Evolutionary conservation across 1,140 invertebrate genomes (phyloP), one percentile per base, ranked within the genome.

Genomic region (Zeugodacus cucurbitae): DNA sequence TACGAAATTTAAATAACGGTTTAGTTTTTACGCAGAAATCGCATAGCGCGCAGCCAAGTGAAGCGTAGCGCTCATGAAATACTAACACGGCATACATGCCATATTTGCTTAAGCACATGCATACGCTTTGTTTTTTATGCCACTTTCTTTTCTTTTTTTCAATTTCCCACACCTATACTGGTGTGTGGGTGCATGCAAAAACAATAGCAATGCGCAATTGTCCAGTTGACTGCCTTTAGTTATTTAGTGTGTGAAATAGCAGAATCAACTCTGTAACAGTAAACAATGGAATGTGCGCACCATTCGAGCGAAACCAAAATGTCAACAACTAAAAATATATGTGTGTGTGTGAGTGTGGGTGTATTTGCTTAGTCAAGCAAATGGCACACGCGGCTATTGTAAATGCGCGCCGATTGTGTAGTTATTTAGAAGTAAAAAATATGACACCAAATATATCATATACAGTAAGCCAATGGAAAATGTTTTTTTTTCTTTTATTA

Each of bases 251-350:
- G 29, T 17, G 29, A 67, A 32, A 67, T 54, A 54, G 26, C 3
- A 34, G 26, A 67, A 37, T 20, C 17, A 17, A 74, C 67, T 22
- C 32, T 32, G 67, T 17, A 37, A 20, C 4, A 37, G 32, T 74
- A 74, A 74, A 74, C 67, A 74, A 41, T 37, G 34, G 67, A 74
- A 74, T 74, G 67, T 20, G 67, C 34, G 67, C n/a, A n/a, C 32
- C 34, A 41, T 74, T 74, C 22, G 7, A 41, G 67, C 58, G 58
- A 17, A 22, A 37, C 34, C 34, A 41, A 34, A 74, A n/a, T 22
- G 32, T 10, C n/a, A 67, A 67, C 26, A 29, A 62, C 6, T 62
- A n/a, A 4, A 26, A n/a, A 26, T n/a, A 62, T 62, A 26, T 54
- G 58, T 59, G 0, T 62, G 6, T 62, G 26, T 62, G 58, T 3